Evolutionary conservation across 2,888 invertebrate species (phyloP).

Genomic region (Athalia rosae): DNA sequence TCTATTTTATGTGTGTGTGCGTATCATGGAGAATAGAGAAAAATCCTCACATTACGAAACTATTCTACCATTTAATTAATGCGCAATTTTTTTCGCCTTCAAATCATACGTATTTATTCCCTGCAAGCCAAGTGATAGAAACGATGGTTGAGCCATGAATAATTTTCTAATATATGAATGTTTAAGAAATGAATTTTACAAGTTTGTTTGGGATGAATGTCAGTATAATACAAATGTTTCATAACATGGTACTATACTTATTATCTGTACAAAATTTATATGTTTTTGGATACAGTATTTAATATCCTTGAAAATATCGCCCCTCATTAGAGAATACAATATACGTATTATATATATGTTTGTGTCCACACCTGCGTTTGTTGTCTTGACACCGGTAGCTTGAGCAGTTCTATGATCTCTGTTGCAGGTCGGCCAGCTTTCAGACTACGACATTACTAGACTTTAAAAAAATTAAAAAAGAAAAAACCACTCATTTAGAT

Average conservation of each 20-base stretch:
- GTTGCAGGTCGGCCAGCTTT: constrained; percentile 75
- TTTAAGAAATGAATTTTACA: not conserved
- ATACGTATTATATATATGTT: constrained; percentile 3
- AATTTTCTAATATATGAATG: not conserved
- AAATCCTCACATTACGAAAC: no score
- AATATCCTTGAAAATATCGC: not conserved
- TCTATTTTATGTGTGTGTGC: no score
- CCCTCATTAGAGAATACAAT: not conserved
- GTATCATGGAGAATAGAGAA: no score
- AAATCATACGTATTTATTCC: no score
- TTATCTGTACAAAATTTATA: not conserved
- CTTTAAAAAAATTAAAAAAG: constrained; percentile 60
- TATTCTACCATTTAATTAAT: no score
- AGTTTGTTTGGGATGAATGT: constrained; percentile 1
- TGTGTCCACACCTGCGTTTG: constrained; percentile 50
- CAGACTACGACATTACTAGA: constrained; percentile 75
- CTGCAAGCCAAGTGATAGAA: not conserved
- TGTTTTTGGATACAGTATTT: not conserved
- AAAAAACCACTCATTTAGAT: constrained; percentile 61
- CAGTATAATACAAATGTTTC: not conserved
- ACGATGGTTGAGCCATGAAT: not conserved
- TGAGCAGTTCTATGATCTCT: constrained; percentile 71
- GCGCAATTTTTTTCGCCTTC: no score
- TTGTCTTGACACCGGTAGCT: constrained; percentile 60
- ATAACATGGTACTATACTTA: constrained; percentile 3